These are phyloP conservation scores for Frieseomelitta varia DNA, from an alignment of 1,140 invertebrate genomes.

Conservation along the genomic window DNA sequence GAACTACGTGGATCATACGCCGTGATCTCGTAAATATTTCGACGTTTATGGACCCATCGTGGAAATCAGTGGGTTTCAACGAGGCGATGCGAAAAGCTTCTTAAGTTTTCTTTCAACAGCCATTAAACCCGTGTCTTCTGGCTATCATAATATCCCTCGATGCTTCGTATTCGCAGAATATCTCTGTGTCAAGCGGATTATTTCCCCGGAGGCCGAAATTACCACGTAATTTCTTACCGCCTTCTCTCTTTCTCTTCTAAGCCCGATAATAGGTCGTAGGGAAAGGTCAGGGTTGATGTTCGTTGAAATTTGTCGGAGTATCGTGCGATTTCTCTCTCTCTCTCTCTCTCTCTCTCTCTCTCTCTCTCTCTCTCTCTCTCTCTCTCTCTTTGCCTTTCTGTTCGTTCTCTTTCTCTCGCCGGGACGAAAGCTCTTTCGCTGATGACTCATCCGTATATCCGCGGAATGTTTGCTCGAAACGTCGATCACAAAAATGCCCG, in stretches of 20 bases:
- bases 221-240: conserved; percentile 36
- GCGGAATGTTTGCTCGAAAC: conserved; percentile 21
- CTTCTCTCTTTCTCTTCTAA: neutral
- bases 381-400: neutral
- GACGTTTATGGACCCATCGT: too few species aligned
- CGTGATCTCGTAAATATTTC: neutral
- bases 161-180: conserved; percentile 27
- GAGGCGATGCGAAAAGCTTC: neutral
- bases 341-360: neutral
- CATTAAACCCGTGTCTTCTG: conserved; percentile 18
- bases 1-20: neutral
- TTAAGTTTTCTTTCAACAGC: neutral
- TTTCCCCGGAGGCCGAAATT: conserved; percentile 41
- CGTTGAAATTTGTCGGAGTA: conserved; percentile 56
- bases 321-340: neutral
- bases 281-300: conserved; percentile 59
- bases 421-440: conserved; percentile 44
- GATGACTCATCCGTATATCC: conserved; percentile 52
- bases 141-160: conserved; percentile 8
- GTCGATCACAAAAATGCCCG: conserved; percentile 14
- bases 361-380: neutral
- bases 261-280: conserved; percentile 52
- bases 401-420: neutral
- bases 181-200: conserved; percentile 41
- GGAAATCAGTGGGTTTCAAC: neutral